Base-by-base conservation (phyloP, 2,113 vertebrate genomes). In the Nannobrachium achirus region DNA sequence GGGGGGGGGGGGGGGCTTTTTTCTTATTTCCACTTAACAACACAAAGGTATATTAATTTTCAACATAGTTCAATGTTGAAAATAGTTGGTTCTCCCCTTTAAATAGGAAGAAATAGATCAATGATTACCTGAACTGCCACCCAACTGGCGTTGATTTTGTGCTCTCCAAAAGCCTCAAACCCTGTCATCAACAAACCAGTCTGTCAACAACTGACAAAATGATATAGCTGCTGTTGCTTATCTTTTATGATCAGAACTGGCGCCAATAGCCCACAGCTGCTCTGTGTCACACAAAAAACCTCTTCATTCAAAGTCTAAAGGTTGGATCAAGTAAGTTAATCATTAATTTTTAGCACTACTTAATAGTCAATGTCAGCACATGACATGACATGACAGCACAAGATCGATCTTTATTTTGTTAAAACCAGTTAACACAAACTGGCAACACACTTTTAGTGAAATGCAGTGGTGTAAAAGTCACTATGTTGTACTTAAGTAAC, bases 61-160 rank as follows among this genome's bases (percentile, higher is more conserved):
- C n/a, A n/a, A n/a, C n/a, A n/a, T n/a, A n/a, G n/a, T n/a, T n/a
- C n/a, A n/a, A n/a, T n/a, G n/a, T n/a, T n/a, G n/a, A n/a, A n/a
- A n/a, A n/a, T n/a, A n/a, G n/a, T n/a, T n/a, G n/a, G n/a, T n/a
- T n/a, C n/a, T n/a, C n/a, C n/a, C n/a, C n/a, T n/a, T 60, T 55
- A 48, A 72, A 40, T 16, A 48, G 10, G 8, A 0, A 53, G 15
- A 39, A n/a, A 4, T 15, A n/a, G 10, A 15, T 51, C 8, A 62
- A 10, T 14, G 48, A 71, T 73, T 89, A 93, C 92, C 91, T 92
- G 90, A 2, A 93, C 92, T 19, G 92, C 92, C 67, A 87, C 89
- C 92, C 92, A 93, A 78, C 92, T 93, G 58, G 92, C 83, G 73
- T 93, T 93, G 0, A 92, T 86, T 7, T 82, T 42, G 8, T 93